Percentiles rank a stretch among this genome's conserved stretches.
Conservation (phyloP, 2,888 invertebrate genomes). For the Eueremaeus valkanovi region DNA sequence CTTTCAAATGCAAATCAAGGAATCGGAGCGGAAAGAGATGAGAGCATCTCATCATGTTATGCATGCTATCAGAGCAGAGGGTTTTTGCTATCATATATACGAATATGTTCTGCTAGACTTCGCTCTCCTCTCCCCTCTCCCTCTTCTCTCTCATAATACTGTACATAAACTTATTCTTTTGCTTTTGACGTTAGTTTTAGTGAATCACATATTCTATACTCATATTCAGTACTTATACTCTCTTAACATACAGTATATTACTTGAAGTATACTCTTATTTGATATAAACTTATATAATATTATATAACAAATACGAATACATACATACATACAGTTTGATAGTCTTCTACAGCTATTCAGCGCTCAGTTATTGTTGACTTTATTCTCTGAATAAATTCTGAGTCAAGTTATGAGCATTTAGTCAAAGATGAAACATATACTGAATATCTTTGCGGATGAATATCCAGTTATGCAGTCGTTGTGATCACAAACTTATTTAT, state of each 20-base stretch:
- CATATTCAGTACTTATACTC: too few species aligned
- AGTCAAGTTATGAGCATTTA: neutral
- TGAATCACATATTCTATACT: neutral
- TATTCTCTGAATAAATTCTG: slow-evolving; percentile 11
- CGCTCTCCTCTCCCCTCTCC: slow-evolving; percentile 1
- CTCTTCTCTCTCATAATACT: neutral
- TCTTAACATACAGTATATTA: neutral
- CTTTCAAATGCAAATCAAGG: slow-evolving; percentile 24
- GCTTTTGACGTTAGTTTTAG: neutral
- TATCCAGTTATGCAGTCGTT: too few species aligned
- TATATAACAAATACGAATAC: neutral
- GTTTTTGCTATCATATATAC: slow-evolving; percentile 27
- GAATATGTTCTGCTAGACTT: slow-evolving; percentile 7
- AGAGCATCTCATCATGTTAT: slow-evolving; percentile 28
- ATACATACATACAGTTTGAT: neutral
- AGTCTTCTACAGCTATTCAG: neutral
- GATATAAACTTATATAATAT: too few species aligned
- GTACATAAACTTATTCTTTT: neutral
- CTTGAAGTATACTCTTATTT: neutral
- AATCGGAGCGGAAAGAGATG: slow-evolving; percentile 32
- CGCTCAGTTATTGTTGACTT: neutral
- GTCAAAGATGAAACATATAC: neutral
- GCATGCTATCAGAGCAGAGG: neutral
- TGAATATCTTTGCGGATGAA: neutral
- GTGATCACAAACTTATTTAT: too few species aligned